Percentiles rank a stretch among this genome's conserved stretches.
Conservation (phyloP, 2,888 invertebrate genomes). For the Venustoraphidia nigricollis region DNA sequence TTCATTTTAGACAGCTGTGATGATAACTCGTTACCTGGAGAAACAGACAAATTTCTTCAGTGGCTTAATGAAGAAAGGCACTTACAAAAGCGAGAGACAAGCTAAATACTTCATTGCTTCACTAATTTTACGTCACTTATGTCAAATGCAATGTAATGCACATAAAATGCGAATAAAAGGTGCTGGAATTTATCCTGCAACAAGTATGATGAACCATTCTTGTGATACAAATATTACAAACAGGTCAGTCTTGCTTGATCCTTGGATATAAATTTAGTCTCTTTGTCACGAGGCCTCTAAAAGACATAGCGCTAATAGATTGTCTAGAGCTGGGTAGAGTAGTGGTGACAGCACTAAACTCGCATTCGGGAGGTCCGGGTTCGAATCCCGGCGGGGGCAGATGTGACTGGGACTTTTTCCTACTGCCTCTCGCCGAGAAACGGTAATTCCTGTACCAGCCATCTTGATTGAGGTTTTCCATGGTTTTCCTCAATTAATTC, state of each 20-base stretch:
- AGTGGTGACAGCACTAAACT: no score
- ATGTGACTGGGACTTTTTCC: no score
- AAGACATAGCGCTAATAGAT: no score
- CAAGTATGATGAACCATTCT: slow-evolving; percentile 87
- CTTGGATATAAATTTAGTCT: no score
- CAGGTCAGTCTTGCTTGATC: slow-evolving; percentile 31
- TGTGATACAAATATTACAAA: slow-evolving; percentile 71
- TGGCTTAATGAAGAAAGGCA: slow-evolving; percentile 26
- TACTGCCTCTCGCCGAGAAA: no score
- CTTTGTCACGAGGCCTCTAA: no score
- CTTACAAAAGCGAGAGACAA: slow-evolving; percentile 21
- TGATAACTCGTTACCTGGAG: slow-evolving; percentile 48
- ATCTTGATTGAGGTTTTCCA: no score
- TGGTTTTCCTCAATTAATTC: no score
- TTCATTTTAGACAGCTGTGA: slow-evolving; percentile 42
- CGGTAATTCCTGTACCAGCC: no score
- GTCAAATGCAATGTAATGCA: slow-evolving; percentile 69
- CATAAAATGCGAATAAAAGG: slow-evolving; percentile 52
- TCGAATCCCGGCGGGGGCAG: no score
- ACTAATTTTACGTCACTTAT: slow-evolving; percentile 55
- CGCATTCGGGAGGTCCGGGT: no score
- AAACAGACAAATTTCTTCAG: slow-evolving; percentile 48
- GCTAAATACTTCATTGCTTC: slow-evolving; percentile 42
- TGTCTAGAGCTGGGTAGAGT: no score
- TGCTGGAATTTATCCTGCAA: slow-evolving; percentile 71